Evolutionary conservation across 1,140 invertebrate species (phyloP), one percentile per base, ranked within the genome.

Genomic region (Frieseomelitta varia): DNA sequence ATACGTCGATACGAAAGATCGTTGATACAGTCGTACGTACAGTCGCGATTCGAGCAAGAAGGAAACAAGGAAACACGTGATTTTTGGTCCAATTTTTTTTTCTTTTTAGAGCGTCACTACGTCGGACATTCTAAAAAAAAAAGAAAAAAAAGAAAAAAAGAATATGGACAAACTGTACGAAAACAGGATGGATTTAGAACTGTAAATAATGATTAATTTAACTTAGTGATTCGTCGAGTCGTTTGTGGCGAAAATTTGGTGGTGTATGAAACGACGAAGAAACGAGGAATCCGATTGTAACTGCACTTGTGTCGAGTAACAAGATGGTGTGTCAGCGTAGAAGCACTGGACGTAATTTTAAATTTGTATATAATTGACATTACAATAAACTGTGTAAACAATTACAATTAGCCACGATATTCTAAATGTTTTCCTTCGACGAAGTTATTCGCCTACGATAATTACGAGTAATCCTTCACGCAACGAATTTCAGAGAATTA

Each of bases 331-430:
- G 85, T 81, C 85, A 79, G 77, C 77, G 77, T 89, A 89, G 67
- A 91, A 88, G 85, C 86, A 90, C 82, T 90, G 89, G 86, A 81
- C 87, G 85, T 91, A 91, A 92, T 93, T 92, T 93, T 92, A 91
- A 93, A 93, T 93, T 93, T 93, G 93, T 93, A 93, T 91, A 93
- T 93, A 93, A 93, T 93, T 93, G 91, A 93, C 91, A 93, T 93
- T 92, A 92, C 85, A 92, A 93, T 93, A 92, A 93, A 93, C 87
- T 91, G 92, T 88, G 88, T 91, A 92, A 93, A 89, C 82, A 84
- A 84, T 84, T 72, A 84, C 77, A 51, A 80, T 83, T 61, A 67
- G 1, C 24, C 8, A n/a, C 12, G 24, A 14, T 8, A 47, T 15
- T 10, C 1, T 15, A 4, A 1, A n/a, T n/a, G 21, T 39, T 39